Conservation (phyloP, 1,140 invertebrate species). For the Planococcus citri region DNA sequence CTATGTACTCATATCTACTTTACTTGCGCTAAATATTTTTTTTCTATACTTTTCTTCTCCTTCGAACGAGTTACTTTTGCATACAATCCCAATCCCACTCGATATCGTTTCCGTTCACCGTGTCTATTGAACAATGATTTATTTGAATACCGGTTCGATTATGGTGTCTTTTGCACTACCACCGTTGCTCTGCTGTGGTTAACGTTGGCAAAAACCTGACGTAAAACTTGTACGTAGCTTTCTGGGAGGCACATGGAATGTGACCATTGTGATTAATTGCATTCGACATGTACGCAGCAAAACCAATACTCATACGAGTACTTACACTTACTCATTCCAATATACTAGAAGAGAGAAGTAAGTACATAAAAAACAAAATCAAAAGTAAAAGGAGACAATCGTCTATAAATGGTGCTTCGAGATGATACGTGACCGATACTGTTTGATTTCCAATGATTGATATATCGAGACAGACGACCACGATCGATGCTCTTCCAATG, state of each 20-base stretch:
- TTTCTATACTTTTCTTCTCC: too few species aligned
- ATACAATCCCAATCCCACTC: too few species aligned
- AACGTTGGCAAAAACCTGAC: neutral
- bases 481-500: neutral
- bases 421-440: neutral
- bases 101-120: neutral
- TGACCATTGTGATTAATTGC: neutral
- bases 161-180: neutral
- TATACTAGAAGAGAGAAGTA: neutral
- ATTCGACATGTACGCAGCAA: neutral
- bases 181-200: neutral
- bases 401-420: neutral
- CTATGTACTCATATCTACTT: too few species aligned
- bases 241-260: neutral
- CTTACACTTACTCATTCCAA: too few species aligned
- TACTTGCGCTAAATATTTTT: too few species aligned
- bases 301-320: too few species aligned
- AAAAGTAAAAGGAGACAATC: neutral
- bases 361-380: neutral
- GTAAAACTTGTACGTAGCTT: slow-evolving; percentile 1
- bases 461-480: neutral
- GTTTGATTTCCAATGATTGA: neutral
- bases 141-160: slow-evolving; percentile 6
- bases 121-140: neutral
- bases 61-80: too few species aligned